Base-by-base conservation (phyloP, 2,113 vertebrate species). In the Potamarius usumacintae region DNA sequence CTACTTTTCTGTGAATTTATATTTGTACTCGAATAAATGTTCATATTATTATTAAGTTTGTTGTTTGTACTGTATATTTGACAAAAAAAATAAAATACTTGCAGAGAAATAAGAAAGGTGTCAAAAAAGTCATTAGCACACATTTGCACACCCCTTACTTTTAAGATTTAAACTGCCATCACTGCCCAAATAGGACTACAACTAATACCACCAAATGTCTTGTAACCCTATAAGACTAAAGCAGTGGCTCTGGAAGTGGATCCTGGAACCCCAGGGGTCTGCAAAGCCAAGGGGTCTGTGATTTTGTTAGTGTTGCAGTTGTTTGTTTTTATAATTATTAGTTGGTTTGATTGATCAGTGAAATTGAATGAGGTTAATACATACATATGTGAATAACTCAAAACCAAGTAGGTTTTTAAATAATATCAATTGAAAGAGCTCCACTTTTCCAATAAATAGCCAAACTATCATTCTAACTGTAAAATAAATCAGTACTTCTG, bases 1-100 rank as follows among this genome's bases (percentile, higher is more conserved):
- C 17, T 86, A 22, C 60, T 18, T 78, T 78, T 63, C n/a, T 78
- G 53, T 80, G 53, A 18, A 80, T 80, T 58, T 58, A 20, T 80
- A 80, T 80, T 80, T 81, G 55, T 58, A 60, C 0, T 27, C 8
- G 1, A 81, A 81, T 58, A 81, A 60, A 60, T 22, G 7, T 11
- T 60, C 15, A 17, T 1, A 80, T 27, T 18, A 53, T 2, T 6
- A 17, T 18, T 57, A 52, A 12, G 48, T 79, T 55, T 6, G 7
- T 1, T 12, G 7, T 1, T 25, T 27, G 10, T 78, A 17, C 11
- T 27, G 50, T 48, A 72, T 30, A 30, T 69, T 22, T 48, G 34
- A 6, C 8, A 48, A 0, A 9, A 30, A n/a, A n/a, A n/a, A n/a
- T n/a, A 17, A 17, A 22, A 0, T 10, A 10, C 8, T 50, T 10